Percentiles rank a stretch among this genome's conserved stretches.
Evolutionary conservation across 2,888 invertebrate genomes (phyloP).

Genomic region (Gerris lacustris): DNA sequence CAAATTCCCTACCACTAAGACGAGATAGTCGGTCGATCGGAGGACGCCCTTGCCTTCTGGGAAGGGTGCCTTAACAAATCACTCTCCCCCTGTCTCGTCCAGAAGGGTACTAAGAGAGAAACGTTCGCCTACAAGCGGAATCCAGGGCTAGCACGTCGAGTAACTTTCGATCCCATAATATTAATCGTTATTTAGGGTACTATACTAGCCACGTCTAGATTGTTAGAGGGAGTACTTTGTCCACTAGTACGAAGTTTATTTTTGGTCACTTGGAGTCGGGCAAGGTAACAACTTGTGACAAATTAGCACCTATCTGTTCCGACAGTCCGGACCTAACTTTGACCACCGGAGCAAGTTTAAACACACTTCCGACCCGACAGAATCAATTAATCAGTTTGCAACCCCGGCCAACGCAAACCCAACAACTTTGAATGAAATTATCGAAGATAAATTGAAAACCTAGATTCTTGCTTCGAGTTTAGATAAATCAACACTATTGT

Average conservation of each 20-base stretch:
- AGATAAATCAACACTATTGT: no score
- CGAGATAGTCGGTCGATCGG: neutral
- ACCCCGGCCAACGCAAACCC: no score
- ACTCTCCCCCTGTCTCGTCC: no score
- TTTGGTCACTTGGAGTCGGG: no score
- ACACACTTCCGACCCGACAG: neutral
- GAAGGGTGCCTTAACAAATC: neutral
- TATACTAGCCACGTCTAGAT: no score
- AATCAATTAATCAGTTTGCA: neutral
- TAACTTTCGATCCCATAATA: no score
- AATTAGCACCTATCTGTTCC: neutral
- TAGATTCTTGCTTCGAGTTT: no score
- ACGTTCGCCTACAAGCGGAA: neutral
- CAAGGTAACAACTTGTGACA: neutral
- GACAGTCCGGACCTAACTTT: neutral
- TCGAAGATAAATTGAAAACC: no score
- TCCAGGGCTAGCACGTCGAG: neutral
- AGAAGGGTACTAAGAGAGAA: neutral
- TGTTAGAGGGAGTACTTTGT: no score
- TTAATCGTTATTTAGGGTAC: no score
- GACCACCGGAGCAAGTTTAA: neutral
- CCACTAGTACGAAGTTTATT: no score
- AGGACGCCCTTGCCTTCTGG: neutral
- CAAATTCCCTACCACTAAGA: neutral
- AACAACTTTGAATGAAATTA: no score